Conservation (phyloP, 2,113 vertebrate genomes). For the Rhadina sibilatrix region DNA sequence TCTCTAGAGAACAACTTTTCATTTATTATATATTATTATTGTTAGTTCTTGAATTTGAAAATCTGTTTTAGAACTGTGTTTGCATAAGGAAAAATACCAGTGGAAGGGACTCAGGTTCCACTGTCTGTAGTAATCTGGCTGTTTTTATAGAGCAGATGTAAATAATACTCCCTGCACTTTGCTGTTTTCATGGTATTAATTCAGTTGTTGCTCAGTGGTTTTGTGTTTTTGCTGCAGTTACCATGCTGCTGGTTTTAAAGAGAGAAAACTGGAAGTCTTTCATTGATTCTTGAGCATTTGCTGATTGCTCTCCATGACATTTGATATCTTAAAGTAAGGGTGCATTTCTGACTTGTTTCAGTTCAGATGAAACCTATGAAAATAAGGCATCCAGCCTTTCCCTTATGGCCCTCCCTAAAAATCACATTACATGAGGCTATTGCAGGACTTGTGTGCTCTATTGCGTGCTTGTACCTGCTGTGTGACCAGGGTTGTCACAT, state of each 20-base stretch:
- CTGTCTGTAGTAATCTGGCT: neutral
- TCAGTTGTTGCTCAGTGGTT: neutral
- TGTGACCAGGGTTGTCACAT: fast-evolving
- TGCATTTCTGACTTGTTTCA: neutral
- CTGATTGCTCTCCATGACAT: neutral
- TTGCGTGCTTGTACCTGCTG: fast-evolving
- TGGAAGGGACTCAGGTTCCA: neutral
- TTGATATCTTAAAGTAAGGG: neutral
- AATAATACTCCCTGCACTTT: neutral
- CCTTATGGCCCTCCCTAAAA: neutral
- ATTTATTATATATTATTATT: neutral
- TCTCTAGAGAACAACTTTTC: neutral
- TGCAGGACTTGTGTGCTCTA: fast-evolving
- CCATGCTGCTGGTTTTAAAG: neutral
- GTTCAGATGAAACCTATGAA: neutral
- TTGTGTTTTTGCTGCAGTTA: neutral
- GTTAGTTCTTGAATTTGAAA: neutral
- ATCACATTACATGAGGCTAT: fast-evolving
- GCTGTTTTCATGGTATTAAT: neutral
- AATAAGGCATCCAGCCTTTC: neutral
- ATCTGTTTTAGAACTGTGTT: neutral
- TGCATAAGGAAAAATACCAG: neutral
- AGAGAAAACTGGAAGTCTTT: neutral
- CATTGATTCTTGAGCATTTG: neutral
- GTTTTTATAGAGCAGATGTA: neutral